Percentiles rank a stretch among this genome's conserved stretches.
Evolutionary conservation across 2,113 vertebrate genomes (phyloP).

Genomic region (Equus quagga): DNA sequence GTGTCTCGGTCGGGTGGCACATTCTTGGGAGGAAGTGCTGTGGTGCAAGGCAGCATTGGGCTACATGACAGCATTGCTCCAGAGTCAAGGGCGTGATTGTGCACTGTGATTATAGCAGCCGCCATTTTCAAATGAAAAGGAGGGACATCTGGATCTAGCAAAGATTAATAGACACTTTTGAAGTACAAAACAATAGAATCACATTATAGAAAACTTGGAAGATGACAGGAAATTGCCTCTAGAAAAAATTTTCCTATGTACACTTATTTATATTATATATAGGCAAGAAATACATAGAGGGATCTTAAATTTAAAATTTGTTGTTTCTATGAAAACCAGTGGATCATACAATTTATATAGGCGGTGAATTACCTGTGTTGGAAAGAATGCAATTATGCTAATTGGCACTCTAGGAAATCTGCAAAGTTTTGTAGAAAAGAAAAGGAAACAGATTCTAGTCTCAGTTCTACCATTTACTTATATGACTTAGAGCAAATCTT

Average conservation of each 20-base stretch:
- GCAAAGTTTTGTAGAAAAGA: neutral
- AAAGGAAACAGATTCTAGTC: neutral
- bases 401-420: neutral
- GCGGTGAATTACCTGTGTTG: neutral
- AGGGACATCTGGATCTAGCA: neutral
- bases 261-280: neutral
- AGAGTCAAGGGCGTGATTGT: neutral
- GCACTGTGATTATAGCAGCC: neutral
- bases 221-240: neutral
- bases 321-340: neutral
- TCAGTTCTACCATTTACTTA: conserved; percentile 8
- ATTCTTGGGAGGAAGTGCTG: neutral
- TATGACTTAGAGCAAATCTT: neutral
- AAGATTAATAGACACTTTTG: neutral
- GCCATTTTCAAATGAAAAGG: conserved; percentile 5
- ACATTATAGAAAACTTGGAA: neutral
- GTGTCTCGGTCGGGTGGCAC: neutral
- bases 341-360: neutral
- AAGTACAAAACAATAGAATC: neutral
- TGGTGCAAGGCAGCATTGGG: neutral
- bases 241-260: neutral
- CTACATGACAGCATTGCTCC: neutral
- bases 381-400: neutral
- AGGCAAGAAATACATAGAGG: neutral
- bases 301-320: conserved; percentile 6